Percentiles rank a stretch among this genome's conserved stretches.
These are phyloP conservation scores for Microtus ochrogaster DNA, from an alignment of 2,113 vertebrate species.

Conservation along the genomic window DNA sequence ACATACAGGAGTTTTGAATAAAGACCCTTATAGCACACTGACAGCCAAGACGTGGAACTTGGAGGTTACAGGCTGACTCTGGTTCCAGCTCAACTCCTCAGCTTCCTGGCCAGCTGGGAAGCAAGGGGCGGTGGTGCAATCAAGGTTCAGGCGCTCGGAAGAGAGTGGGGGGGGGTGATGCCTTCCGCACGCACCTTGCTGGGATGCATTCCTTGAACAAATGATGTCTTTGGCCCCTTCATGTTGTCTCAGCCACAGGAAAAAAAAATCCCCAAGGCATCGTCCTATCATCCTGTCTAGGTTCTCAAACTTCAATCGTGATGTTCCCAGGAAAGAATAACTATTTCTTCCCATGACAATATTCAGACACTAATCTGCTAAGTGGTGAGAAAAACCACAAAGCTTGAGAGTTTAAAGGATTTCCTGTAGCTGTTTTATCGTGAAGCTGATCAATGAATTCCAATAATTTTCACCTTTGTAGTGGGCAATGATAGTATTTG, in stretches of 20 bases:
- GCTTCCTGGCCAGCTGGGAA: neutral
- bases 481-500: neutral
- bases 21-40: neutral
- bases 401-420: neutral
- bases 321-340: neutral
- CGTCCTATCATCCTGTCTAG: neutral
- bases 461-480: neutral
- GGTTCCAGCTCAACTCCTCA: neutral
- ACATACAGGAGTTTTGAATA: neutral
- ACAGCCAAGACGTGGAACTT: neutral
- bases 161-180: neutral
- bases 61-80: neutral
- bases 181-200: rapidly evolving
- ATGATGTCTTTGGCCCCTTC: neutral
- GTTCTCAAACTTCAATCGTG: neutral
- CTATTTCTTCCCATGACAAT: neutral
- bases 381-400: neutral
- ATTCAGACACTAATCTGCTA: neutral
- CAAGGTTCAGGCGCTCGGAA: neutral
- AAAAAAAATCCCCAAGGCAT: neutral
- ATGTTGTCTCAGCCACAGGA: neutral
- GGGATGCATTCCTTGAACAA: neutral
- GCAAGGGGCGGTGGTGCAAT: too few relatives aligned
- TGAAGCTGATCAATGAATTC: conserved; percentile 26
- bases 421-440: neutral